Base-by-base conservation (phyloP, 1,140 invertebrate species). In the Triops cancriformis region DNA sequence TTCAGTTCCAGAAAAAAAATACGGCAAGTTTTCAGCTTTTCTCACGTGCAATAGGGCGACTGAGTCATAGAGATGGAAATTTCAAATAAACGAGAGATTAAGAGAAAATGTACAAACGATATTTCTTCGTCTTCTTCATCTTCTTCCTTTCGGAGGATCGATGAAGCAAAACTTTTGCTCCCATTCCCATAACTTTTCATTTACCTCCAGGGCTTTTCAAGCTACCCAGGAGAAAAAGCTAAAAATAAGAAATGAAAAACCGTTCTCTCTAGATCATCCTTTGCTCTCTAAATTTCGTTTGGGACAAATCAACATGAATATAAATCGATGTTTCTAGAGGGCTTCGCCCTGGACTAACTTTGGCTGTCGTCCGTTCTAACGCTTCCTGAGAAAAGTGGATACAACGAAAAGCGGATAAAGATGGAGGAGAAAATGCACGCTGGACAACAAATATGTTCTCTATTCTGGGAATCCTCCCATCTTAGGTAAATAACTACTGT, bases 101-200 rank as follows among this genome's bases (percentile, higher is more conserved):
- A 64, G 51, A 64, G 51, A 64, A 64, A 64, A 23, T 5, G 18
- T 18, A 18, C 18, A 64, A n/a, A 23, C 14, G 51, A 64, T 23
- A 23, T 23, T 64, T 64, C 51, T 64, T 64, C 51, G 51, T 64
- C 51, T 64, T 37, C 31, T n/a, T n/a, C n/a, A n/a, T n/a, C n/a
- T n/a, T n/a, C 31, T 37, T 37, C 31, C 2, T 2, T 37, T n/a
- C n/a, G n/a, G 31, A 37, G 51, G 51, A 23, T 64, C 51, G 51
- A 64, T 64, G 51, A 64, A 64, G 51, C 51, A 23, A 10, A 64
- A 64, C 51, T 64, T 37, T 64, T 64, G 51, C 51, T 64, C 51
- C 51, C 6, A 64, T 37, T 64, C 51, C 51, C 51, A 64, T 64
- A 64, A 64, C 51, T 64, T 64, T 64, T 64, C 51, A 64, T 64